A percentile compares a stretch with the other conserved stretches of the same genome.
These are phyloP conservation scores for Labeo rohita DNA, from an alignment of 2,113 vertebrate species.

Conservation along the genomic window DNA sequence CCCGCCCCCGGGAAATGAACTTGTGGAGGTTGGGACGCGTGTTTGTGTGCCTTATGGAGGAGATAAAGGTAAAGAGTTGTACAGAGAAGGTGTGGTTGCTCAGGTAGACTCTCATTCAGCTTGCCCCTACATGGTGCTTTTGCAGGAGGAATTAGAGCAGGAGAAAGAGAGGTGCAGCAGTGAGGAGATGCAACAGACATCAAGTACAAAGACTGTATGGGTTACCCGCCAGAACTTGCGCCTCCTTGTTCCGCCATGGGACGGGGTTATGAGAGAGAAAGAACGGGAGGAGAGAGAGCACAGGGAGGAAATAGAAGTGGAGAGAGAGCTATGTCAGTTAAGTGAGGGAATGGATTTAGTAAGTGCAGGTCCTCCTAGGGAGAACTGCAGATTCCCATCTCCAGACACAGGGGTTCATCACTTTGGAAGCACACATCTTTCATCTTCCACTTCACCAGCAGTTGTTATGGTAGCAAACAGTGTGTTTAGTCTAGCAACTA, in stretches of 20 bases:
- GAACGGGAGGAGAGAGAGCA: slow-evolving; percentile 76
- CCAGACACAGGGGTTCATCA: slow-evolving; percentile 61
- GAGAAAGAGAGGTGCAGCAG: slow-evolving; percentile 55
- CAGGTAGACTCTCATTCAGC: slow-evolving; percentile 83
- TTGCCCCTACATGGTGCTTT: slow-evolving; percentile 84
- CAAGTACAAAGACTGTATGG: slow-evolving; percentile 75
- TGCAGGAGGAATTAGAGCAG: slow-evolving; percentile 55
- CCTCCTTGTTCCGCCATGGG: slow-evolving; percentile 84
- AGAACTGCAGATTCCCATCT: slow-evolving; percentile 64
- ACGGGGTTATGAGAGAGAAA: slow-evolving; percentile 71
- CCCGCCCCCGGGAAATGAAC: slow-evolving; percentile 75
- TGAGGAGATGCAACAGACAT: slow-evolving; percentile 62
- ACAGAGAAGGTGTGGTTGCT: slow-evolving; percentile 82
- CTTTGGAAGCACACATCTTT: slow-evolving; percentile 62
- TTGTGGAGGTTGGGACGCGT: slow-evolving; percentile 76
- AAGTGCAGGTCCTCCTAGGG: slow-evolving; percentile 58
- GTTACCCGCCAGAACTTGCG: slow-evolving; percentile 84
- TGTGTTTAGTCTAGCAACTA: slow-evolving; percentile 36
- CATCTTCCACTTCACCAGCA: slow-evolving; percentile 64
- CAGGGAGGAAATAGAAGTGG: slow-evolving; percentile 77
- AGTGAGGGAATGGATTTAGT: slow-evolving; percentile 80
- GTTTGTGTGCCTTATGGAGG: slow-evolving; percentile 85
- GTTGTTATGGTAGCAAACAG: slow-evolving; percentile 49
- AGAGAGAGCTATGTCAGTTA: slow-evolving; percentile 84
- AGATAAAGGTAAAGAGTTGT: slow-evolving; percentile 75